Evolutionary conservation across 2,797 vertebrate species (phyloP), one percentile per base, ranked within the genome.

Genomic region (Hydrophis major): DNA sequence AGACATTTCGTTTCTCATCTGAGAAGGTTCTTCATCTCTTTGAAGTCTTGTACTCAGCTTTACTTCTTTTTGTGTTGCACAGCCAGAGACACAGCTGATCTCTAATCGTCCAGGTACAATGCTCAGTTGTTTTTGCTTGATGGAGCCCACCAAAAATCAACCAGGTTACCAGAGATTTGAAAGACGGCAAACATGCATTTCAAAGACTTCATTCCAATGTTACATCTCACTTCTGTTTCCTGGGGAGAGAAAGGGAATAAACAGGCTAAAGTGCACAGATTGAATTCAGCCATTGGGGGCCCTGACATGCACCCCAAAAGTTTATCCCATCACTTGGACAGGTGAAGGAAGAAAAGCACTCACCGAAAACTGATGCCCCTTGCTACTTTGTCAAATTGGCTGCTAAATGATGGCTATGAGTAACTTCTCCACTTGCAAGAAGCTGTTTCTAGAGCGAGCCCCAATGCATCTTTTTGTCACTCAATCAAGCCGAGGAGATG

Each of bases 351-450:
- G 32, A 90, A n/a, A 89, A 91, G 57, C 87, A 74, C 86, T 94
- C 95, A 94, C 93, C 93, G 61, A 87, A 92, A 94, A 83, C 87
- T 89, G 92, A 93, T 95, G 94, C 92, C 92, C 94, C 94, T 95
- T 87, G 93, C 94, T 87, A n/a, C 94, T 94, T 95, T 96, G 92
- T 94, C 57, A 92, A 86, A 95, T 95, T 94, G 94, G 92, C 93
- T 95, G 93, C 93, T 96, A 95, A 96, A 94, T 96, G 94, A 91
- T 93, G 94, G 95, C 94, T 94, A n/a, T 86, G 94, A 94, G 95
- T 95, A 94, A 95, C 94, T 95, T 96, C 95, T 93, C 50, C 50
- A 90, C 93, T 96, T 95, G 63, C 91, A 95, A 93, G 93, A 93
- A 96, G 90, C 93, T 92, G 88, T 93, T 96, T 94, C 94, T 93